Base-by-base conservation (phyloP, 2,888 invertebrate genomes). In the Pristionchus japonicus region DNA sequence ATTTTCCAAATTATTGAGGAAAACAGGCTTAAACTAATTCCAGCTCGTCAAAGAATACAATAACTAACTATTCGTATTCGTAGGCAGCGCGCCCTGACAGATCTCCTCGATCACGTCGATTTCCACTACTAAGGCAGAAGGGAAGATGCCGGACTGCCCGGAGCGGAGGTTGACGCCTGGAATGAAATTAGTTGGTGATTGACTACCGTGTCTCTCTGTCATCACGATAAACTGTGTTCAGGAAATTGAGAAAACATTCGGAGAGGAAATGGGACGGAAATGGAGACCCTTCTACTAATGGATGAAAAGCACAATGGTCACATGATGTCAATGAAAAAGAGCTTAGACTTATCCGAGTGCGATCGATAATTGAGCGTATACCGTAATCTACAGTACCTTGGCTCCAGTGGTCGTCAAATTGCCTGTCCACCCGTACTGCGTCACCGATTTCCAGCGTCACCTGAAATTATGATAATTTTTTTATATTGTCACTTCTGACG, bases 381-480 rank as follows among this genome's bases (percentile, higher is more conserved):
- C 70, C 11, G 43, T 43, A 17, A 49, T 20, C 47, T 20, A 61
- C 23, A 57, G 92, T 95, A 97, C 98, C 98, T 96, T 98, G 98
- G 95, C 97, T 98, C 99, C 99, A 99, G 90, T 98, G 96, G 95
- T 99, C 99, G 92, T 98, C 98, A 37, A 97, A 97, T 95, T 98
- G 98, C 91, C 94, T 93, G 77, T 94, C 94, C 27, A 99, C 98
- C 95, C 98, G 98, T 91, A 99, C 96, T 0, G 98, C 97, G 95
- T 99, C 99, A 0, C 99, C 99, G 89, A 98, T 98, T 95, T 99
- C 98, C 49, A 99, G 96, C 95, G 97, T 97, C 90, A 99, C 97
- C 95, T 99, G 61, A 17, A 87, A 87, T 34, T 57, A 34, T 27
- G 23, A 23, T 40, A 37, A 64, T 64, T 34, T 34, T 34, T 20